Conservation (phyloP, 2,797 vertebrate species). For the Falco peregrinus region DNA sequence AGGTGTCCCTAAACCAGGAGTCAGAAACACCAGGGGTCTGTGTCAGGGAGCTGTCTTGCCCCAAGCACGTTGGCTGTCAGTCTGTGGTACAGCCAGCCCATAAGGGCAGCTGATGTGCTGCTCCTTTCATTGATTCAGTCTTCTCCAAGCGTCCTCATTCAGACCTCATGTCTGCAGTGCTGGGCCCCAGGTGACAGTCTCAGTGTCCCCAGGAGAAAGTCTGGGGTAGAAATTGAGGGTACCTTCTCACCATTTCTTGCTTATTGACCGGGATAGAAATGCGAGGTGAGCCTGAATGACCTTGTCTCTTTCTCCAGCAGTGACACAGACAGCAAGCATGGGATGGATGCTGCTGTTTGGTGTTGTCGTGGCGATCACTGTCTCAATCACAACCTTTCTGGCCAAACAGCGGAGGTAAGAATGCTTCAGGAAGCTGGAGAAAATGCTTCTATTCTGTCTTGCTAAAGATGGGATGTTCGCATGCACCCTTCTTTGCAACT, state of each 20-base stretch:
- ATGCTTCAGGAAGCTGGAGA: background rate
- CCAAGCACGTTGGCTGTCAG: background rate
- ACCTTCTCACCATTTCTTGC: background rate
- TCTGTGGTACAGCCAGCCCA: background rate
- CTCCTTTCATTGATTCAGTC: background rate
- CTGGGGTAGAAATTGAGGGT: background rate
- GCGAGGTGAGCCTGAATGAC: background rate
- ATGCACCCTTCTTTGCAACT: background rate
- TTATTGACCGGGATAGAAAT: background rate
- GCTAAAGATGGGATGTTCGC: background rate
- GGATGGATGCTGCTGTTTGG: slow-evolving; percentile 42
- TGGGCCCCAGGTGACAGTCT: background rate
- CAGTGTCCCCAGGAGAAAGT: background rate
- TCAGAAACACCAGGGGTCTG: background rate
- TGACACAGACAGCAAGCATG: background rate
- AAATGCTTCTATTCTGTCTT: background rate
- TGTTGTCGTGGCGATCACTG: background rate
- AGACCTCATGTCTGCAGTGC: background rate
- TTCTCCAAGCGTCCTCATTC: background rate
- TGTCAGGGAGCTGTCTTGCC: background rate
- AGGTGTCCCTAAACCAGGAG: background rate
- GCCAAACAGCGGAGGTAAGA: slow-evolving; percentile 61
- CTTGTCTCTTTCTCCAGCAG: slow-evolving; percentile 9
- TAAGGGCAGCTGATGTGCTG: background rate
- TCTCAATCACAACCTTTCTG: slow-evolving; percentile 31